A percentile compares a stretch with the other conserved stretches of the same genome.
phyloP scores from a whole-genome alignment of 2,888 invertebrate genomes.

The Cheilosia vernalis region DNA sequence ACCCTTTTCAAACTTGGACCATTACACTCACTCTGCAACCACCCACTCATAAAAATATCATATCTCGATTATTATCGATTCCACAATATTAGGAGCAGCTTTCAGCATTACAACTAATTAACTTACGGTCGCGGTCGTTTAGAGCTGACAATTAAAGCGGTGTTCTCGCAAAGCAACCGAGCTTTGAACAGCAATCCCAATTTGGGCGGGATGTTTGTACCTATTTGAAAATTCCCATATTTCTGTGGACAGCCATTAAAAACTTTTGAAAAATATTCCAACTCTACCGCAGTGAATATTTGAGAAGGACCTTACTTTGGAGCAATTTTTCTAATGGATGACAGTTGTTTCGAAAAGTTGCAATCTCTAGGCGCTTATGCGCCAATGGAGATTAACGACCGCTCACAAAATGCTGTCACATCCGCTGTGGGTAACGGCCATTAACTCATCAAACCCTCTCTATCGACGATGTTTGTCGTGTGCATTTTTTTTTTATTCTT shows the following conservation, averaged over 20 bases:
- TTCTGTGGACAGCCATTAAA: neutral
- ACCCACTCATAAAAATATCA: neutral
- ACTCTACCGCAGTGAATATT: conserved; percentile 11
- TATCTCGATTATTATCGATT: neutral
- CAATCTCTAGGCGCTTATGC: neutral
- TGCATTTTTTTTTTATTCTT: conserved; percentile 10
- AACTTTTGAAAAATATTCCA: neutral
- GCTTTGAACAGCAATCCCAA: neutral
- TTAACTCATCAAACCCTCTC: conserved; percentile 17
- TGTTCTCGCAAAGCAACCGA: neutral
- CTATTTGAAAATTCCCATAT: conserved; percentile 6
- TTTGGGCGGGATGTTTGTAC: neutral
- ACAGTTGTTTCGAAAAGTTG: neutral
- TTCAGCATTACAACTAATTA: conserved; percentile 18
- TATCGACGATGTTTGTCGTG: conserved; percentile 12
- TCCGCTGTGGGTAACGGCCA: neutral
- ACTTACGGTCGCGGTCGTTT: conserved; percentile 22
- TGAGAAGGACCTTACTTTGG: conserved; percentile 19
- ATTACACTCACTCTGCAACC: neutral
- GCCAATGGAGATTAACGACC: conserved; percentile 26
- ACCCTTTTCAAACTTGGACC: neutral
- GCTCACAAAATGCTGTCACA: neutral
- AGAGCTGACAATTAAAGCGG: neutral
- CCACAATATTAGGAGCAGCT: neutral
- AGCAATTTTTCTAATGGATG: conserved; percentile 24